Base-by-base conservation (phyloP, 2,888 invertebrate species). In the Hartigia nigra region DNA sequence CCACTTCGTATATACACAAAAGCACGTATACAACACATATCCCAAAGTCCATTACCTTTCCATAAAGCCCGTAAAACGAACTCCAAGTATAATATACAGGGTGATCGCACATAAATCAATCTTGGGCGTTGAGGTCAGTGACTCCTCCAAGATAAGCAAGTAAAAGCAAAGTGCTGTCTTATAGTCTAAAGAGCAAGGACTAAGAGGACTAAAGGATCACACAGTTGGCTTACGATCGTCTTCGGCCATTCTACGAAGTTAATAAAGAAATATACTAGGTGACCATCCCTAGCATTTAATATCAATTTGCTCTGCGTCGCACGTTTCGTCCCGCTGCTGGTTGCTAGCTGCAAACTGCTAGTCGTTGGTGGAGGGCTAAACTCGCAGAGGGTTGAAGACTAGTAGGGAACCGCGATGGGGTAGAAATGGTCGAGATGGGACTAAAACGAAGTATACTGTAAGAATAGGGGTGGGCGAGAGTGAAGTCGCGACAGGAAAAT, bases 241-340 rank as follows among this genome's bases (percentile, higher is more conserved):
- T 55, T 55, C 55, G 86, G 81, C 82, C 86, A 84, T 85, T 84
- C 80, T 81, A 79, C 81, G 80, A 81, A 87, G 89, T 89, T 89
- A 89, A 89, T 89, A 89, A 89, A 90, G 89, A 89, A 88, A 90
- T 90, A 90, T 88, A 89, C 88, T 88, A 89, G 89, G 88, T 88
- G 90, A 88, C 88, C 89, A 87, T 85, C 87, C 87, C 86, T 82
- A 86, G 88, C 89, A 88, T 89, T 90, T 89, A 89, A 90, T 90
- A 89, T 90, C 90, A 90, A 90, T 90, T 90, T 90, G 90, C 88
- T 85, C 82, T 78, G 80, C 84, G 80, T 81, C 83, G 82, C 84
- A 85, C 86, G 82, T 86, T 82, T 82, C 82, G 79, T 79, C 76
- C 78, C 80, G 80, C 69, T 77, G 37, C 12, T 31, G 72, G 72